Evolutionary conservation across 2,888 invertebrate genomes (phyloP).

Genomic region (Lithosia quadra): DNA sequence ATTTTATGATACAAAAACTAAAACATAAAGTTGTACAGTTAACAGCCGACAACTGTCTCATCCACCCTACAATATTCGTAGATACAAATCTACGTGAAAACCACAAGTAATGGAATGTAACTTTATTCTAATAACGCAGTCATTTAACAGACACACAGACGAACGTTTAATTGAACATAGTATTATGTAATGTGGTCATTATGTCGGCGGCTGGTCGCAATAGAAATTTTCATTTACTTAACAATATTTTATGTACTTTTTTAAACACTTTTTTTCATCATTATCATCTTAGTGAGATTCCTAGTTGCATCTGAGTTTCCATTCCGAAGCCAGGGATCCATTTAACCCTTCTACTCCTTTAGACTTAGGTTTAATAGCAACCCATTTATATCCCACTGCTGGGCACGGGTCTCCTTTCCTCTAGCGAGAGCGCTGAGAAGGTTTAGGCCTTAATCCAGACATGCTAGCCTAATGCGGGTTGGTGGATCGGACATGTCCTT

Average conservation of each 20-base stretch:
- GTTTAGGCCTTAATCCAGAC: too few species aligned
- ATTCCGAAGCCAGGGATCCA: too few species aligned
- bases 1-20: background rate
- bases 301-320: too few species aligned
- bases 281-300: too few species aligned
- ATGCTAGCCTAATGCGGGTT: too few species aligned
- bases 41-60: conserved; percentile 1
- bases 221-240: conserved; percentile 11
- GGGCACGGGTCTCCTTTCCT: too few species aligned
- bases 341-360: too few species aligned
- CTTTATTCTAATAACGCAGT: conserved; percentile 41
- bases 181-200: conserved; percentile 31
- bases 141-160: conserved; percentile 42
- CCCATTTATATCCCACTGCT: too few species aligned
- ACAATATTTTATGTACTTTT: background rate
- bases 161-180: conserved; percentile 43
- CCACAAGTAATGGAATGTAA: conserved; percentile 28
- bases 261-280: background rate
- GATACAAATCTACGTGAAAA: conserved; percentile 44
- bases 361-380: too few species aligned
- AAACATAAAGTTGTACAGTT: background rate
- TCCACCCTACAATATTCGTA: conserved; percentile 23
- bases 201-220: conserved; percentile 12
- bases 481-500: too few species aligned
- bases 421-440: too few species aligned